Evolutionary conservation across 30 jellyfish, hydroid and myxozoan genomes (phyloP).

Genomic region (Hydractinia symbiolongicarpus): DNA sequence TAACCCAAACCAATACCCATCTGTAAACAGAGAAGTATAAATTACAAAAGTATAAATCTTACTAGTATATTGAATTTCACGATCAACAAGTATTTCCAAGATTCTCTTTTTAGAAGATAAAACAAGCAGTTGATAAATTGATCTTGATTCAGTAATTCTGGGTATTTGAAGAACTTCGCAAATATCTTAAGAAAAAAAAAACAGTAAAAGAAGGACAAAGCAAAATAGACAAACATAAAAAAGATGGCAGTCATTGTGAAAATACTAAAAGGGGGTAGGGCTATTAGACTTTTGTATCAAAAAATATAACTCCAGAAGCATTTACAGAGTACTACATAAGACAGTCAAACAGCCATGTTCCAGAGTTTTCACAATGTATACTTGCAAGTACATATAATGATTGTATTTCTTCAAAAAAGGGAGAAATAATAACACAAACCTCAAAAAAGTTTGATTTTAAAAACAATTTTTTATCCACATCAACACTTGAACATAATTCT

Average conservation of each 20-base stretch:
- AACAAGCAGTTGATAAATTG: not conserved
- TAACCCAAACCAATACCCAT: too few relatives aligned
- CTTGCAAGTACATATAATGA: too few relatives aligned
- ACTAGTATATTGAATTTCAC: not conserved
- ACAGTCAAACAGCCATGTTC: too few relatives aligned
- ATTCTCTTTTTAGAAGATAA: not conserved
- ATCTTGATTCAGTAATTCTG: not conserved
- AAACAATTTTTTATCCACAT: not conserved
- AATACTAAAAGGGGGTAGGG: too few relatives aligned
- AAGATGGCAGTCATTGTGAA: too few relatives aligned
- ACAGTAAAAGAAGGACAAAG: not conserved
- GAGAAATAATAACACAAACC: not conserved
- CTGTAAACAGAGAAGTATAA: too few relatives aligned
- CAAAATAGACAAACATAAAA: too few relatives aligned
- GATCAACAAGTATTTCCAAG: not conserved
- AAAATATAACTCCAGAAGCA: too few relatives aligned
- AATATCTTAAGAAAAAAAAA: not conserved
- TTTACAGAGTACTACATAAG: too few relatives aligned
- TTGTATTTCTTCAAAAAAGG: too few relatives aligned
- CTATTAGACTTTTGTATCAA: too few relatives aligned
- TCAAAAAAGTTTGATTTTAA: conserved; percentile 3
- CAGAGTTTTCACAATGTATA: too few relatives aligned
- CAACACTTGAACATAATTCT: not conserved
- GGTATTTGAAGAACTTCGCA: not conserved
- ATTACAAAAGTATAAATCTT: not conserved